Conservation (phyloP, 2,113 vertebrate genomes). For the Ceyx margarethae region DNA sequence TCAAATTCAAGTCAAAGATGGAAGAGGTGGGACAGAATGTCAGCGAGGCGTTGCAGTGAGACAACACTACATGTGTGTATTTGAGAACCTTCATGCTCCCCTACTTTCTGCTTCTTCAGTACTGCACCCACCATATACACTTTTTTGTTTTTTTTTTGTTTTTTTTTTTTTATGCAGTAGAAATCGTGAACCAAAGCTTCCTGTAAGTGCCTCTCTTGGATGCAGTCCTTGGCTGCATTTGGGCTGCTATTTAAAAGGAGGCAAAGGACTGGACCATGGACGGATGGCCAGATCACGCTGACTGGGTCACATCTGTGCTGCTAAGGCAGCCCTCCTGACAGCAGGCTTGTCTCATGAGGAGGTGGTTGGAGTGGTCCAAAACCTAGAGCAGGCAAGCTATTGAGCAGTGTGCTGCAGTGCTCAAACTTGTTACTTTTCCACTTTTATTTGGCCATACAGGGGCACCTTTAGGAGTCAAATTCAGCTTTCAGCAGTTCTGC, state of each 20-base stretch:
- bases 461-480: background rate
- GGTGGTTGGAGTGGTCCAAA: background rate
- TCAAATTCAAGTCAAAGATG: background rate
- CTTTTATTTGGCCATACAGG: background rate
- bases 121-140: background rate
- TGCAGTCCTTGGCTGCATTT: background rate
- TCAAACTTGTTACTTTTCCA: background rate
- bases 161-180: background rate
- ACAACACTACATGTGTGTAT: background rate
- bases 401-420: background rate
- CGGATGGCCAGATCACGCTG: accelerated
- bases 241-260: background rate
- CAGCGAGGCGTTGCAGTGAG: background rate
- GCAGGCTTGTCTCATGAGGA: background rate
- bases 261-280: background rate
- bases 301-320: background rate
- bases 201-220: background rate
- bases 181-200: background rate
- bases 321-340: background rate
- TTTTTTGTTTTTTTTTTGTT: background rate
- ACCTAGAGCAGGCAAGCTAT: background rate
- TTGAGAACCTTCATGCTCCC: background rate
- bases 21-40: background rate
- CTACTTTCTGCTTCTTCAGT: background rate
- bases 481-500: background rate